Conservation (phyloP, 1,140 invertebrate species). For the Notospermus geniculatus region DNA sequence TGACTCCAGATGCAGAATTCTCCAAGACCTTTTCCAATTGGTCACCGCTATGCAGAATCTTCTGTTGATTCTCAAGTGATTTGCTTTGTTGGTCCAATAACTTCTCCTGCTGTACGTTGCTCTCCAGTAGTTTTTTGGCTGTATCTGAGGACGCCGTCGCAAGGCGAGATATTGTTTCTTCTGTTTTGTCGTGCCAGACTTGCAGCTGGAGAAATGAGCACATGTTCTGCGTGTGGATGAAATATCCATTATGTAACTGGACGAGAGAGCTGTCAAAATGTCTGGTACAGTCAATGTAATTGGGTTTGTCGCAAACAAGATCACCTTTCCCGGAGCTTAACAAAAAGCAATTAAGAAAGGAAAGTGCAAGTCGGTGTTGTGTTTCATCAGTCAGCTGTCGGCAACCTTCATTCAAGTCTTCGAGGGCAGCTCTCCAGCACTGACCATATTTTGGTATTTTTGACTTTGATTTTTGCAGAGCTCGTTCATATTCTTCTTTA, state of each 20-base stretch:
- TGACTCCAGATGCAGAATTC: conserved; percentile 56
- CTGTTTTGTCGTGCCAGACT: conserved; percentile 66
- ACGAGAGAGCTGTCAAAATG: conserved; percentile 63
- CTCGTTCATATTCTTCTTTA: conserved; percentile 34
- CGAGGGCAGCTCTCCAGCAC: conserved; percentile 65
- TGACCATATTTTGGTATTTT: conserved; percentile 61
- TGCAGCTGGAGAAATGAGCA: conserved; percentile 68
- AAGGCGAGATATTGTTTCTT: conserved; percentile 60
- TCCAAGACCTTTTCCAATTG: conserved; percentile 54
- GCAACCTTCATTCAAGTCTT: conserved; percentile 61
- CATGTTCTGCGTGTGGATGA: conserved; percentile 69
- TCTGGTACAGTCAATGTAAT: conserved; percentile 60
- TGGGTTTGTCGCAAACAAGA: conserved; percentile 44
- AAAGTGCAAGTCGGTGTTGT: conserved; percentile 64
- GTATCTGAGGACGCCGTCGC: conserved; percentile 56
- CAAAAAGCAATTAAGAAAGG: conserved; percentile 69
- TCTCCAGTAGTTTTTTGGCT: conserved; percentile 58
- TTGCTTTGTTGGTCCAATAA: conserved; percentile 59
- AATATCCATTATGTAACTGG: conserved; percentile 66
- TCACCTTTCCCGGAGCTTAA: conserved; percentile 61
- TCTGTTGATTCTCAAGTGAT: conserved; percentile 61
- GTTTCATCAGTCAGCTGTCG: conserved; percentile 62
- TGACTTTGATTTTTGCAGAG: conserved; percentile 32
- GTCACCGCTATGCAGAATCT: conserved; percentile 58
- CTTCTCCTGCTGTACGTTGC: conserved; percentile 48